phyloP scores from a whole-genome alignment of 92 coral and sea anemone species.

The Heteractis magnifica region DNA sequence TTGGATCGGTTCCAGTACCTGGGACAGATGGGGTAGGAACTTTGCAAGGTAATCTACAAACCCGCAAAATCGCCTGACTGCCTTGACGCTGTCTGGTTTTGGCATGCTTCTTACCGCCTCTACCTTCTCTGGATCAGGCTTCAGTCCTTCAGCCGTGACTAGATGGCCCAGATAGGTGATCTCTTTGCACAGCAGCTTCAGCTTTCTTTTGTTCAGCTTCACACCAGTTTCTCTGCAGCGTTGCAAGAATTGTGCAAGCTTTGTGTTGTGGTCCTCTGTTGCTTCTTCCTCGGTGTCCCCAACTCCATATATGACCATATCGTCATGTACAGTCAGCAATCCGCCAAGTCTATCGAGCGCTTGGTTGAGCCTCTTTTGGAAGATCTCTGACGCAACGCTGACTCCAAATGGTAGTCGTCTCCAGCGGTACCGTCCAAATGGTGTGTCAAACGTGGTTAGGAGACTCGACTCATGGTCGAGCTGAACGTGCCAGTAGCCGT shows the following conservation, averaged over 20 bases:
- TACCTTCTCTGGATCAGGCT: too few relatives aligned
- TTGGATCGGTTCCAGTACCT: constrained; percentile 15
- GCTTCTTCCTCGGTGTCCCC: constrained; percentile 57
- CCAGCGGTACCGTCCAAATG: constrained; percentile 27
- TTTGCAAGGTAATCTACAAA: constrained; percentile 26
- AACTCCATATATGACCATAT: constrained; percentile 60
- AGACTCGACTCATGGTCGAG: constrained; percentile 36
- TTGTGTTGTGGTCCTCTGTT: too few relatives aligned
- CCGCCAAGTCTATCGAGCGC: constrained; percentile 43
- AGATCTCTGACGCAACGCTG: constrained; percentile 37
- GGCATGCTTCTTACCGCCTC: too few relatives aligned
- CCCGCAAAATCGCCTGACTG: not conserved
- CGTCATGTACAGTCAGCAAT: constrained; percentile 26
- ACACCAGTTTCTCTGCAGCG: constrained; percentile 46
- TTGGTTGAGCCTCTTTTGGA: constrained; percentile 62
- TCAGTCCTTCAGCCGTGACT: not conserved
- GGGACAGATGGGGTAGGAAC: not conserved
- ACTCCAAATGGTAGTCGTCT: constrained; percentile 57
- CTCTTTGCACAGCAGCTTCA: constrained; percentile 9
- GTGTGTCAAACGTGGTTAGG: constrained; percentile 33
- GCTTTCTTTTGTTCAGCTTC: constrained; percentile 44
- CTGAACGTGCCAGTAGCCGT: constrained; percentile 49
- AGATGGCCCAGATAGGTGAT: constrained; percentile 36
- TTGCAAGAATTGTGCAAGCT: constrained; percentile 35
- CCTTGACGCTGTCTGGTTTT: constrained; percentile 38